Conservation (phyloP, 2,113 vertebrate genomes). For the Regulus satrapa region DNA sequence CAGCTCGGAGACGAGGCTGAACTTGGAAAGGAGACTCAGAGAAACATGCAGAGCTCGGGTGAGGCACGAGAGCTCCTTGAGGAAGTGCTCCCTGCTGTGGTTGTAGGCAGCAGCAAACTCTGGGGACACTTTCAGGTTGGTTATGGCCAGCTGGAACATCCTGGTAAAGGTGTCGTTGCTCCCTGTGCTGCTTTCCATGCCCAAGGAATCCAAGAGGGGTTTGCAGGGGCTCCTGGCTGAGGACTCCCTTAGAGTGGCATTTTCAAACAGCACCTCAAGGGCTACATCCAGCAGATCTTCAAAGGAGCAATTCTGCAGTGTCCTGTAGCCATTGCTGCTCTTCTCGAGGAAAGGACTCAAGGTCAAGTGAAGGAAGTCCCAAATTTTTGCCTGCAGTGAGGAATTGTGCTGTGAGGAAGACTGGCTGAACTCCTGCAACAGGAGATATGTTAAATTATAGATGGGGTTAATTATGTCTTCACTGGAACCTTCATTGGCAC, state of each 20-base stretch:
- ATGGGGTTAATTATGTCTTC: constrained; percentile 6
- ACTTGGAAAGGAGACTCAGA: constrained; percentile 18
- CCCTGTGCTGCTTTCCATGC: background rate
- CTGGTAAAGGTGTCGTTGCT: background rate
- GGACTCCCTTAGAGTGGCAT: background rate
- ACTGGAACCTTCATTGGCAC: background rate
- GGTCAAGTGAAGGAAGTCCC: background rate
- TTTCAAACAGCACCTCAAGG: constrained; percentile 46
- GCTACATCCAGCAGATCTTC: background rate
- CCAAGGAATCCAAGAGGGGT: constrained; percentile 1
- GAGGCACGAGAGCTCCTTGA: background rate
- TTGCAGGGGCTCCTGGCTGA: constrained; percentile 11
- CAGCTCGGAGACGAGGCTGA: background rate
- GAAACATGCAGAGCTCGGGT: constrained; percentile 26
- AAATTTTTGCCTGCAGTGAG: background rate
- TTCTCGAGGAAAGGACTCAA: constrained; percentile 28
- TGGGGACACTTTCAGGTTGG: background rate
- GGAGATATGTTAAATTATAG: constrained; percentile 21
- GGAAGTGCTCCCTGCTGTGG: background rate
- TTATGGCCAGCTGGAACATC: constrained; percentile 29
- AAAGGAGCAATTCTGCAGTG: constrained; percentile 9
- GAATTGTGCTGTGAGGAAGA: background rate
- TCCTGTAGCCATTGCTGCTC: background rate
- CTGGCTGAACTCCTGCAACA: background rate
- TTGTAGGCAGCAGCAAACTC: constrained; percentile 29